phyloP scores from a whole-genome alignment of 2,888 invertebrate genomes.

The Steinernema carpocapsae region DNA sequence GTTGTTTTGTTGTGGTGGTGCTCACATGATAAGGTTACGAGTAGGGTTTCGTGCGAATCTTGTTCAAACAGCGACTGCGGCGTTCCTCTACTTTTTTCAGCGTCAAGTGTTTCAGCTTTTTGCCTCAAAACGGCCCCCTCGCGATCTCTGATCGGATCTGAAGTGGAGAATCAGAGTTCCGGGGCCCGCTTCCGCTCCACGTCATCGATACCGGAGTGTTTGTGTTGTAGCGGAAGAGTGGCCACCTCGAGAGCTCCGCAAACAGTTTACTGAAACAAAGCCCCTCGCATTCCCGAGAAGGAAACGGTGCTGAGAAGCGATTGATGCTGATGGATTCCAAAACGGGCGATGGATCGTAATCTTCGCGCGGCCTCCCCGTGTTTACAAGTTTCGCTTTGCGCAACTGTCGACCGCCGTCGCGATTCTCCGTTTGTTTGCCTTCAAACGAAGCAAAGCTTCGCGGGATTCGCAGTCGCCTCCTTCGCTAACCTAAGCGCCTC shows the following conservation, averaged over 20 bases:
- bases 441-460: neutral
- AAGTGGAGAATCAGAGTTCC: too few relatives aligned
- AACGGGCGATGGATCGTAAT: neutral
- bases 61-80: too few relatives aligned
- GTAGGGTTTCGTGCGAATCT: too few relatives aligned
- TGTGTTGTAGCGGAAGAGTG: neutral
- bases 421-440: slow-evolving; percentile 11
- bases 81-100: too few relatives aligned
- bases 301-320: neutral
- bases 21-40: too few relatives aligned
- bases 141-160: too few relatives aligned
- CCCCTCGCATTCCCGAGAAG: neutral
- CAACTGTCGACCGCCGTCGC: neutral
- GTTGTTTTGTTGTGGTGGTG: too few relatives aligned
- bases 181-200: neutral
- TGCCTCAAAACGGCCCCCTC: too few relatives aligned
- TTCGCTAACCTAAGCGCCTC: neutral
- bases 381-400: neutral
- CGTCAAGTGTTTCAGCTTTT: too few relatives aligned
- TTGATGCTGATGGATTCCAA: neutral
- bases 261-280: slow-evolving; percentile 25
- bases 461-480: neutral
- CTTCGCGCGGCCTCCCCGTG: neutral
- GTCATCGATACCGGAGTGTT: slow-evolving; percentile 10
- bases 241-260: slow-evolving; percentile 17